Base-by-base conservation (phyloP, 2,797 vertebrate genomes). In the Gouania willdenowi region DNA sequence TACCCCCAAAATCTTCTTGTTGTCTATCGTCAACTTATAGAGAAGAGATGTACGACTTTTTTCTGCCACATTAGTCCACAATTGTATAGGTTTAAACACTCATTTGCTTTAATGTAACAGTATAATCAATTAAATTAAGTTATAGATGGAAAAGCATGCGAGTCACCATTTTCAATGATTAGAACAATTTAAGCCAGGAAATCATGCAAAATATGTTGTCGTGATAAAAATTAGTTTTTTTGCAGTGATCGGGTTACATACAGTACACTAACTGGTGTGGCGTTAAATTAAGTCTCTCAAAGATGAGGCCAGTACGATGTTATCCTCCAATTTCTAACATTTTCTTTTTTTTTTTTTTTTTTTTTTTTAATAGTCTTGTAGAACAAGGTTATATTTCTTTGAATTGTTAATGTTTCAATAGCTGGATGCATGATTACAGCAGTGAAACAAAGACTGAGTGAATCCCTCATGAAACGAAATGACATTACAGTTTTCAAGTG, bases 331-430 rank as follows among this genome's bases (percentile, higher is more conserved):
- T n/a, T n/a, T n/a, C n/a, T 52, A 55, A 37, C 54, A 32, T 41
- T 55, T 34, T 65, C 42, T 53, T 52, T 62, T 46, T 49, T 33
- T 44, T 49, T 64, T 65, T 49, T 29, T 8, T 8, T 19, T 22
- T 52, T 39, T 54, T 62, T 43, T 58, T 60, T 64, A 44, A 54
- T 64, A 74, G 52, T 38, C 39, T 24, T 65, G n/a, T n/a, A n/a
- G n/a, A 58, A 71, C 47, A 53, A 58, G 40, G 49, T 43, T 26
- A 17, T 24, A 35, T 37, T 44, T 34, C 7, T 67, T 47, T 47
- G 15, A 27, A 61, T 53, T 47, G 43, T 60, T 64, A 50, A 70
- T 71, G 29, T 48, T 66, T 67, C 50, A 70, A 30, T 52, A 49
- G 51, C 43, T 41, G 54, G 43, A n/a, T n/a, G n/a, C n/a, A n/a